phyloP scores from a whole-genome alignment of 1,140 invertebrate species.

The Caerostris darwini region DNA sequence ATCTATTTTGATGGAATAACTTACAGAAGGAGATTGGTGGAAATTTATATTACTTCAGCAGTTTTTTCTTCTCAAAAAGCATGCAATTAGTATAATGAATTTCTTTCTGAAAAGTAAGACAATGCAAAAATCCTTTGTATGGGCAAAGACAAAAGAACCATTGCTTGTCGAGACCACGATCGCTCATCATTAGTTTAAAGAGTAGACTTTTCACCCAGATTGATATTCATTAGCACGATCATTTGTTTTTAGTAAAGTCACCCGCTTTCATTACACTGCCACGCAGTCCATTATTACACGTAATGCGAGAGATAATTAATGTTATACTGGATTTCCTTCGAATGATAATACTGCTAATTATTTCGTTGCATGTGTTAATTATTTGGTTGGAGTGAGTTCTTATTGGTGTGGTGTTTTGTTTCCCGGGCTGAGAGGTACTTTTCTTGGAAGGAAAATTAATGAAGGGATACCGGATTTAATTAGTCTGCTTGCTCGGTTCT shows the following conservation, averaged over 20 bases:
- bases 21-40: no score
- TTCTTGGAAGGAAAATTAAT: neutral
- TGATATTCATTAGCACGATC: neutral
- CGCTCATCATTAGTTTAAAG: neutral
- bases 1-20: no score
- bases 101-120: neutral
- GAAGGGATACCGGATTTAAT: neutral
- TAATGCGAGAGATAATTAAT: neutral
- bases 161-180: neutral
- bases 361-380: neutral
- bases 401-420: neutral
- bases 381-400: slow-evolving; percentile 1
- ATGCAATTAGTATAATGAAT: neutral
- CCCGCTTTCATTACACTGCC: neutral
- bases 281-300: neutral
- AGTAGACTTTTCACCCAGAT: neutral
- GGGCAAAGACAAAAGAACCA: neutral
- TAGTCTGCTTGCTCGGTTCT: neutral
- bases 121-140: neutral
- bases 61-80: neutral
- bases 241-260: neutral
- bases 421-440: neutral
- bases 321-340: neutral
- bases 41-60: no score
- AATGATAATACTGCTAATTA: neutral